Evolutionary conservation across 2,888 invertebrate species (phyloP), one percentile per base, ranked within the genome.

Genomic region (Drosophila niveifrons): DNA sequence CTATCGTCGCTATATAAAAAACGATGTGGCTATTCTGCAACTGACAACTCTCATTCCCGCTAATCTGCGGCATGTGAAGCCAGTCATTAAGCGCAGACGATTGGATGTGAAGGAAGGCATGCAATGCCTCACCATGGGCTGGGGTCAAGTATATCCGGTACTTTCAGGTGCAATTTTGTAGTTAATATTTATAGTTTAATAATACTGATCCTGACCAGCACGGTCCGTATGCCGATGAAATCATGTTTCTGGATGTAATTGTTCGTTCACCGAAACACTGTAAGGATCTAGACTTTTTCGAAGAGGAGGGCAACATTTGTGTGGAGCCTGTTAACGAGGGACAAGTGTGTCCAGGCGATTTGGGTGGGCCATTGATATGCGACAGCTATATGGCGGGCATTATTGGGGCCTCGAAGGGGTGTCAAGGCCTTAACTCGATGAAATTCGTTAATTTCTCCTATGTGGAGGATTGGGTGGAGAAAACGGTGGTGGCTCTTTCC

Each of bases 141-240:
- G 83, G 83, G 83, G 83, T 3, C 83, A 83, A 63, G 8, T 86
- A 0, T 83, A 86, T 58, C 66, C 47, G 70, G 82, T 82, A 73
- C 10, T 10, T 43, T 41, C 7, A n/a, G n/a, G n/a, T n/a, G n/a
- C n/a, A n/a, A 2, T 23, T 23, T 15, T 15, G 2, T 2, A 2
- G n/a, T 6, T 1, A 1, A 36, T 1, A 1, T 11, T 9, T 0
- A n/a, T 28, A 1, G 2, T 47, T 0, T 64, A 46, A 46, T 61
- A 29, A 43, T 15, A 9, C 18, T 47, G 18, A 8, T n/a, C 11
- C 6, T 13, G 10, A n/a, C n/a, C 23, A 82, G 82, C 83, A 83
- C 31, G 83, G 83, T 3, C 83, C 83, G 0, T 83, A 86, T 43
- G 48, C 84, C 9, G 63, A 83, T 52, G 71, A 79, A 29, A 28